Evolutionary conservation across 2,797 vertebrate genomes (phyloP).

Genomic region (Neosilurus hyrtlii): DNA sequence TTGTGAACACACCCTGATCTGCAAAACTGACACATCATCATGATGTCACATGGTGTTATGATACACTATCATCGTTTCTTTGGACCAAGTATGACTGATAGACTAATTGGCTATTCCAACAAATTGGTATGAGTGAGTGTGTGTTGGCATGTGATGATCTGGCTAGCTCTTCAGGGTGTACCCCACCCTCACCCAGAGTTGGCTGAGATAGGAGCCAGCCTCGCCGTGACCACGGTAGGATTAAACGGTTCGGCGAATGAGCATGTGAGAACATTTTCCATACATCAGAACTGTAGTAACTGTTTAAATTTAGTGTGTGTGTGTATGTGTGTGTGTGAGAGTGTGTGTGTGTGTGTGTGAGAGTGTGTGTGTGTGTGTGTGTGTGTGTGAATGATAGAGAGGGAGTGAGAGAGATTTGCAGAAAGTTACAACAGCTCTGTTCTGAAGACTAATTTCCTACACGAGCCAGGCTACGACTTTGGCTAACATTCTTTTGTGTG

Average conservation of each 20-base stretch:
- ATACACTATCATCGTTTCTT: too few relatives aligned
- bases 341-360: conserved; percentile 9
- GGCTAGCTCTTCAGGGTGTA: too few relatives aligned
- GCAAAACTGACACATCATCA: background rate
- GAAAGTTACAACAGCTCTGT: conserved; percentile 15
- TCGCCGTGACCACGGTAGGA: too few relatives aligned
- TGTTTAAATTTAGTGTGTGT: background rate
- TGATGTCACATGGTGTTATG: background rate
- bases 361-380: background rate
- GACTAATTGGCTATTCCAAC: too few relatives aligned
- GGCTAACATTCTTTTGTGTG: conserved; percentile 40
- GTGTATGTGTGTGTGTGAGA: conserved; percentile 5
- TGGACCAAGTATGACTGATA: background rate
- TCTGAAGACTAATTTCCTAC: conserved; percentile 12
- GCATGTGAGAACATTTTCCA: too few relatives aligned
- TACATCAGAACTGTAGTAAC: background rate
- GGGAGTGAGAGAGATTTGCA: background rate
- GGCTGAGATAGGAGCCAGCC: too few relatives aligned
- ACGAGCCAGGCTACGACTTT: conserved; percentile 55
- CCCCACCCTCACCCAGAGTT: too few relatives aligned
- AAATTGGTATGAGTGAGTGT: too few relatives aligned
- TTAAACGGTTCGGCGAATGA: too few relatives aligned
- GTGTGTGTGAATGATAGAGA: background rate
- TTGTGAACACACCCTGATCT: too few relatives aligned
- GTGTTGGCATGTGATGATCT: too few relatives aligned